A percentile compares a stretch with the other conserved stretches of the same genome.
phyloP scores from a whole-genome alignment of 2,888 invertebrate species.

The Hirudinaria manillensis region DNA sequence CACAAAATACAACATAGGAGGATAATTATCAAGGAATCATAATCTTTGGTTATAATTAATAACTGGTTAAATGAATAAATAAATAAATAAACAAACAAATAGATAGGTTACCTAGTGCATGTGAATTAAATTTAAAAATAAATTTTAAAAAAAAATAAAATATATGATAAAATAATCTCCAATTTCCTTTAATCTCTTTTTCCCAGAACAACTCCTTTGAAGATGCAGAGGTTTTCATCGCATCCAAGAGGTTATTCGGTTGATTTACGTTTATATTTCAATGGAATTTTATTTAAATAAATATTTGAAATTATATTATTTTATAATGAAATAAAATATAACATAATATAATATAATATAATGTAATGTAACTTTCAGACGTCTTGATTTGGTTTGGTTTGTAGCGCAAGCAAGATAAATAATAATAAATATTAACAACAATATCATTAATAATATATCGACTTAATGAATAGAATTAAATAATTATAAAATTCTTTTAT shows the following conservation, averaged over 20 bases:
- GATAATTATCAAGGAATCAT: no score
- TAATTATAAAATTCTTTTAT: no score
- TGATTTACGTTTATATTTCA: not conserved
- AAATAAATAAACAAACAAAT: no score
- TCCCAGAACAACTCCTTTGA: constrained; percentile 12
- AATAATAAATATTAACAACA: no score
- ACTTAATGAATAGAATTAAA: no score
- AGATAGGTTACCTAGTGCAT: not conserved
- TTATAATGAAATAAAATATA: not conserved
- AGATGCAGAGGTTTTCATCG: not conserved
- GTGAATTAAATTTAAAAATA: not conserved
- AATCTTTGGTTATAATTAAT: no score
- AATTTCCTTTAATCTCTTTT: no score
- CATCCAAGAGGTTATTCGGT: not conserved
- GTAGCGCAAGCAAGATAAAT: no score
- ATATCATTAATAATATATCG: no score
- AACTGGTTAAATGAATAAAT: not conserved
- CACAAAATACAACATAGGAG: no score
- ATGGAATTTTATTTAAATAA: not conserved
- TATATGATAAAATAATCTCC: not conserved
- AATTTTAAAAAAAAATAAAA: no score
- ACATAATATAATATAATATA: not conserved
- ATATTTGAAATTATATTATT: not conserved
- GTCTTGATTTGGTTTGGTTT: no score
- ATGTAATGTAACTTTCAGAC: constrained; percentile 7